Evolutionary conservation across 2,113 vertebrate genomes (phyloP).

Genomic region (Poicephalus gulielmi): DNA sequence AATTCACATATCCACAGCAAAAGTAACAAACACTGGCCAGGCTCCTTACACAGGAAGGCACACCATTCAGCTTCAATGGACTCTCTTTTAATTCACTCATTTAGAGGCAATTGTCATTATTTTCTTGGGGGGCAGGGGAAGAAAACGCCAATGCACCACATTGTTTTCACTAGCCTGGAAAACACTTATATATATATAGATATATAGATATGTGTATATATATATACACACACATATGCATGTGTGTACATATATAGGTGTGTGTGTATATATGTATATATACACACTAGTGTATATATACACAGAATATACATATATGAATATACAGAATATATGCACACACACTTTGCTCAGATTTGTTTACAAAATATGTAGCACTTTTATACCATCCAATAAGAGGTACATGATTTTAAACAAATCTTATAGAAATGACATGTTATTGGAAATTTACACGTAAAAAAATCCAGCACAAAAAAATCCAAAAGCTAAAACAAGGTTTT

Average conservation of each 20-base stretch:
- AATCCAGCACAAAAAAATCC: constrained; percentile 75
- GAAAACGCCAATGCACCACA: constrained; percentile 69
- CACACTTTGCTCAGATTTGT: constrained; percentile 71
- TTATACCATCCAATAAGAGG: constrained; percentile 70
- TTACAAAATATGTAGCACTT: constrained; percentile 75
- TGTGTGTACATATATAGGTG: constrained; percentile 27
- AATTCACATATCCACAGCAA: constrained; percentile 60
- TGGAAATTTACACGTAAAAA: constrained; percentile 79
- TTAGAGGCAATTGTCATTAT: constrained; percentile 68
- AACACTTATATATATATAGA: constrained; percentile 69
- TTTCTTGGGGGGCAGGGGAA: constrained; percentile 10
- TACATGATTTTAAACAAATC: constrained; percentile 78
- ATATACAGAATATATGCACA: constrained; percentile 72
- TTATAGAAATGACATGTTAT: constrained; percentile 76
- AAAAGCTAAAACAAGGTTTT: constrained; percentile 80
- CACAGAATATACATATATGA: constrained; percentile 70
- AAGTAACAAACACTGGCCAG: constrained; percentile 57
- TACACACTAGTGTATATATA: constrained; percentile 65
- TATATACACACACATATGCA: constrained; percentile 35
- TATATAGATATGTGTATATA: constrained; percentile 63
- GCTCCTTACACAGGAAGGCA: constrained; percentile 69
- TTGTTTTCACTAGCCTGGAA: constrained; percentile 69
- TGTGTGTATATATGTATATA: constrained; percentile 70
- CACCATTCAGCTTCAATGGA: constrained; percentile 65
- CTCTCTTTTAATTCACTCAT: constrained; percentile 73